These are phyloP conservation scores for Drosophila santomea DNA, from an alignment of 1,140 invertebrate species.

Conservation along the genomic window DNA sequence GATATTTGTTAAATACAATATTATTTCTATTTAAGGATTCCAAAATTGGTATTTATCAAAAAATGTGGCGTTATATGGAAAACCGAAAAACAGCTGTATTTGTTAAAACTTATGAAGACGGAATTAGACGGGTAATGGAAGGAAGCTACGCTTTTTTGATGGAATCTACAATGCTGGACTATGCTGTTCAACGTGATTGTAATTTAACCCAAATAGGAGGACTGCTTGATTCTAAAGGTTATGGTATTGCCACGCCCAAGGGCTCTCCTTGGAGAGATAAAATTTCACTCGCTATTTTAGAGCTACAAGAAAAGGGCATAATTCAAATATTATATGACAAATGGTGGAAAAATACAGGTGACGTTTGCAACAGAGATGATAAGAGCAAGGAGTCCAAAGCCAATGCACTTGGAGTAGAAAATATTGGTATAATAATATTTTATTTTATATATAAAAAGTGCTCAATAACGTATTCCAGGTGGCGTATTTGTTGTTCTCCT, in stretches of 20 bases:
- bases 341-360: conserved; percentile 98
- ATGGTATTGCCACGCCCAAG: conserved; percentile 95
- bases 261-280: conserved; percentile 97
- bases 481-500: conserved; percentile 99
- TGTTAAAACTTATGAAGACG: conserved; percentile 95
- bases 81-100: conserved; percentile 92
- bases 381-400: conserved; percentile 97
- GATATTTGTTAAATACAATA: neutral
- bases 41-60: conserved; percentile 97
- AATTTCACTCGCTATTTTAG: conserved; percentile 96
- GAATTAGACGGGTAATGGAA: conserved; percentile 92
- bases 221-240: conserved; percentile 85
- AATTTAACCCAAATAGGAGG: conserved; percentile 99
- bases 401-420: conserved; percentile 95
- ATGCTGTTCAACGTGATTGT: conserved; percentile 97
- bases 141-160: conserved; percentile 99
- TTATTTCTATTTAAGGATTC: conserved; percentile 90
- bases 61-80: conserved; percentile 99
- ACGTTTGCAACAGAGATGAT: conserved; percentile 95
- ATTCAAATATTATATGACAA: conserved; percentile 98
- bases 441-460: neutral
- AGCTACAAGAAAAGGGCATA: conserved; percentile 97
- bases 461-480: conserved; percentile 85
- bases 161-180: conserved; percentile 99
- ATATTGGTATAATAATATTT: conserved; percentile 90